These are phyloP conservation scores for Diploptera punctata DNA, from an alignment of 2,888 invertebrate genomes.

Conservation along the genomic window DNA sequence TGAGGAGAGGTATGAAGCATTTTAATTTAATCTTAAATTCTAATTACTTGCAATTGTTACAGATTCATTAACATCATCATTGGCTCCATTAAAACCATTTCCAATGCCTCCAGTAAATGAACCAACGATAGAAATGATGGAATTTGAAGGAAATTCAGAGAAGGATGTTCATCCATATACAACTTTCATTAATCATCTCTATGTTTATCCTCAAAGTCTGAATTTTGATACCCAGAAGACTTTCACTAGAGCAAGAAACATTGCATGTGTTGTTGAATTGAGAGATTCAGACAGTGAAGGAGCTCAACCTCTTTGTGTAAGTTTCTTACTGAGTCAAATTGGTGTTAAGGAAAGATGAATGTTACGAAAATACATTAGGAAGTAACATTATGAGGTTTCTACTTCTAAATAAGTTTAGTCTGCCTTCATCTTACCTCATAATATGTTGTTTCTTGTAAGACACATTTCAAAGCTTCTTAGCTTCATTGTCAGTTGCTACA, in stretches of 20 bases:
- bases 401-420: no score
- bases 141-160: slow-evolving; percentile 74
- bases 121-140: slow-evolving; percentile 85
- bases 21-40: no score
- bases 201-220: slow-evolving; percentile 86
- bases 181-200: slow-evolving; percentile 87
- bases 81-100: slow-evolving; percentile 86
- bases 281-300: slow-evolving; percentile 80
- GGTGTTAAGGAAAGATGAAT: neutral
- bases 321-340: slow-evolving; percentile 44
- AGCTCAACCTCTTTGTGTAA: slow-evolving; percentile 75
- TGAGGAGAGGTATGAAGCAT: no score
- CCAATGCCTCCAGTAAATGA: slow-evolving; percentile 77
- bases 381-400: no score
- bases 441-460: no score
- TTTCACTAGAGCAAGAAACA: slow-evolving; percentile 92
- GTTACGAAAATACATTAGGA: no score
- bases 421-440: no score
- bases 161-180: slow-evolving; percentile 78
- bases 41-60: no score
- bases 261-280: slow-evolving; percentile 89
- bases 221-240: slow-evolving; percentile 92
- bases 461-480: no score
- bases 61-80: slow-evolving; percentile 86
- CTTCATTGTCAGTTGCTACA: no score